Percentiles rank a stretch among this genome's conserved stretches.
These are phyloP conservation scores for Amiota communis DNA, from an alignment of 2,888 invertebrate species.

Conservation along the genomic window DNA sequence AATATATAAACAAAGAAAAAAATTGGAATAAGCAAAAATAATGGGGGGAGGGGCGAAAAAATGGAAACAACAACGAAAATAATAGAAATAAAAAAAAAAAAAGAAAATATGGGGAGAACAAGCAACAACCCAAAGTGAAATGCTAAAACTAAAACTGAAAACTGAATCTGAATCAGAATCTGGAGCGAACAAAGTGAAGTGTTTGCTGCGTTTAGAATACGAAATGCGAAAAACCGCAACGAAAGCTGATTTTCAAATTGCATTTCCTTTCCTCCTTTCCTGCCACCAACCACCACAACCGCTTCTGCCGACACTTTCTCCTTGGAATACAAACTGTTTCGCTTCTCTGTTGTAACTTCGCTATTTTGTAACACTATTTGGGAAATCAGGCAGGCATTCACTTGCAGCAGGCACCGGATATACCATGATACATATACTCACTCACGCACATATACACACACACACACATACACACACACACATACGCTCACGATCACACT, in stretches of 20 bases:
- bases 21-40: no score
- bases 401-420: background rate
- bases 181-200: background rate
- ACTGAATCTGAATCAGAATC: background rate
- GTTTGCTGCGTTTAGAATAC: constrained; percentile 11
- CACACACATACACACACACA: background rate
- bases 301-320: no score
- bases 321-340: no score
- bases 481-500: background rate
- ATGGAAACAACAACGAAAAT: background rate
- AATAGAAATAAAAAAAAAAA: background rate
- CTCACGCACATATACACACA: background rate
- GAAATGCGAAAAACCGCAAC: constrained; percentile 8
- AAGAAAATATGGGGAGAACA: background rate
- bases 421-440: background rate
- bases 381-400: no score
- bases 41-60: background rate
- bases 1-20: no score
- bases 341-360: no score
- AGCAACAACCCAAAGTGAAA: no score
- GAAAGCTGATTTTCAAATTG: constrained; percentile 9
- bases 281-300: background rate
- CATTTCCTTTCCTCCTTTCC: background rate
- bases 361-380: no score
- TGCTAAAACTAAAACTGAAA: background rate